phyloP scores from a whole-genome alignment of 2,888 invertebrate species.

The Cerceris ruficornis region DNA sequence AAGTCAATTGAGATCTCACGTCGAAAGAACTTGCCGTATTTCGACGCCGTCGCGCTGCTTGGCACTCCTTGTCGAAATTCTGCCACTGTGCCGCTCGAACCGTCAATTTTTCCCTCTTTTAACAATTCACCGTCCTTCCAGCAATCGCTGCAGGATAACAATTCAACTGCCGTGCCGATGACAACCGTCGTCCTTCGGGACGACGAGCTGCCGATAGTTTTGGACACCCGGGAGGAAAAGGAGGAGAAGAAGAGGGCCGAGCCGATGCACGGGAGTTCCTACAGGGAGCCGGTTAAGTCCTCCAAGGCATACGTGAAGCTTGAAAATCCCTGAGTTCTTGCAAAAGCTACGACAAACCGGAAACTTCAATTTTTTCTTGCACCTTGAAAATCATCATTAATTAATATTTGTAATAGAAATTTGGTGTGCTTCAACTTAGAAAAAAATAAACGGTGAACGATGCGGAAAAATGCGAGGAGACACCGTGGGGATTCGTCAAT shows the following conservation, averaged over 20 bases:
- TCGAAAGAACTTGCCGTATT: too few relatives aligned
- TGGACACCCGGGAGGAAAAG: constrained; percentile 44
- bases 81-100: too few relatives aligned
- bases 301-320: constrained; percentile 36
- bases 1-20: too few relatives aligned
- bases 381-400: too few relatives aligned
- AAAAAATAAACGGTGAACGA: constrained; percentile 29
- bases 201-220: constrained; percentile 55
- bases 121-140: constrained; percentile 29
- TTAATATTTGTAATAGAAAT: too few relatives aligned
- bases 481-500: constrained; percentile 5
- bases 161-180: constrained; percentile 57
- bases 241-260: constrained; percentile 48
- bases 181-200: constrained; percentile 65
- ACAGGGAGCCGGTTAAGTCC: constrained; percentile 32
- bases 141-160: constrained; percentile 76
- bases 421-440: too few relatives aligned
- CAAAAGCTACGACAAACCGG: too few relatives aligned
- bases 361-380: too few relatives aligned
- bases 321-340: neutral
- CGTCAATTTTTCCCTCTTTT: too few relatives aligned
- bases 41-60: too few relatives aligned
- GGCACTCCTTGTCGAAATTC: too few relatives aligned
- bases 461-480: neutral
- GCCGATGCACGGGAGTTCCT: neutral